Conservation (phyloP, 2,888 invertebrate species). For the Polyommatus icarus region DNA sequence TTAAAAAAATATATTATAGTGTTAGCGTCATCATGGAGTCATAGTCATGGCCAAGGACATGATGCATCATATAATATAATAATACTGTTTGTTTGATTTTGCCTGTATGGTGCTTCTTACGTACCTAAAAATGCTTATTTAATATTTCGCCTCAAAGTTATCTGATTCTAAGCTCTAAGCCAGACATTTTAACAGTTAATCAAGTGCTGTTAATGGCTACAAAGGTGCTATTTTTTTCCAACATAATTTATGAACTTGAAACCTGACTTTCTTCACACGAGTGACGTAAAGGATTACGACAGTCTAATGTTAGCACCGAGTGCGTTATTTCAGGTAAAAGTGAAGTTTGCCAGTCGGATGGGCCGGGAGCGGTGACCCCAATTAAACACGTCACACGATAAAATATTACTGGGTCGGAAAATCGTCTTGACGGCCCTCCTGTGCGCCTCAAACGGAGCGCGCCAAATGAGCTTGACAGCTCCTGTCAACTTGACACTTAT, state of each 20-base stretch:
- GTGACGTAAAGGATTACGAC: not conserved
- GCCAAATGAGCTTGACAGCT: conserved; percentile 13
- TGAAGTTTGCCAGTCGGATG: conserved; percentile 38
- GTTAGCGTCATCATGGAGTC: too few relatives aligned
- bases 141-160: too few relatives aligned
- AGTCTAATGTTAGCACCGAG: not conserved
- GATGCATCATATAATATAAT: too few relatives aligned
- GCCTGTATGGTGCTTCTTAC: too few relatives aligned
- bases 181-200: too few relatives aligned
- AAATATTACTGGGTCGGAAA: conserved; percentile 44
- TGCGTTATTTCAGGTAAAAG: conserved; percentile 30
- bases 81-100: too few relatives aligned
- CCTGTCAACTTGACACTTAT: conserved; percentile 10
- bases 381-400: conserved; percentile 42
- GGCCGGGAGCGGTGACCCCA: conserved; percentile 40
- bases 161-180: too few relatives aligned
- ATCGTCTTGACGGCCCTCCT: conserved; percentile 39
- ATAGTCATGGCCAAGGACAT: too few relatives aligned
- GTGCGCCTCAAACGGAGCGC: conserved; percentile 3
- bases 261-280: not conserved
- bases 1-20: too few relatives aligned
- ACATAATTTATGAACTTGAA: not conserved
- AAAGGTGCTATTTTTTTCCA: too few relatives aligned
- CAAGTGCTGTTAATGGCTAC: too few relatives aligned
- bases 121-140: too few relatives aligned